Evolutionary conservation across 2,888 invertebrate species (phyloP).

Genomic region (Diplolepis rosae): DNA sequence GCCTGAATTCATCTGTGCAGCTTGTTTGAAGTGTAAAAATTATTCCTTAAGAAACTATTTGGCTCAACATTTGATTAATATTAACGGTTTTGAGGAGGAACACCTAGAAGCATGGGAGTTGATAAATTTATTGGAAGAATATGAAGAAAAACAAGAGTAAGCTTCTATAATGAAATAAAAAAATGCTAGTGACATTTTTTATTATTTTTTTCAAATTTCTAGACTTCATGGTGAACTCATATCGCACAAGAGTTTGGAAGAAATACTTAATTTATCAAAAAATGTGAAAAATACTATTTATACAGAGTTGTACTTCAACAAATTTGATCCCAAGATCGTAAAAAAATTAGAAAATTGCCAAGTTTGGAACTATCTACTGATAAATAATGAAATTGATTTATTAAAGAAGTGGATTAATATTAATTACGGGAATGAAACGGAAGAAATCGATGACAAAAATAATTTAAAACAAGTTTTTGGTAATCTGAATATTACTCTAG

Average conservation of each 20-base stretch:
- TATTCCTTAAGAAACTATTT: slow-evolving; percentile 80
- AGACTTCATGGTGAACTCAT: slow-evolving; percentile 60
- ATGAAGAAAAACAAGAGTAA: slow-evolving; percentile 60
- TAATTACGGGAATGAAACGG: slow-evolving; percentile 65
- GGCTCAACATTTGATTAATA: slow-evolving; percentile 79
- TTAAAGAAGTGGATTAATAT: slow-evolving; percentile 79
- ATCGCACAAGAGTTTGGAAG: slow-evolving; percentile 68
- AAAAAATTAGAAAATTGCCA: slow-evolving; percentile 64
- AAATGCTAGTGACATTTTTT: not conserved
- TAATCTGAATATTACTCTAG: slow-evolving; percentile 76
- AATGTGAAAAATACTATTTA: slow-evolving; percentile 59
- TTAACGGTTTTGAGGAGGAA: slow-evolving; percentile 67
- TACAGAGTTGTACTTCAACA: slow-evolving; percentile 70
- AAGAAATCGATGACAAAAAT: slow-evolving; percentile 52
- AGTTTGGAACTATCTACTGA: slow-evolving; percentile 79
- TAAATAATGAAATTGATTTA: slow-evolving; percentile 77
- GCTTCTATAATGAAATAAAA: slow-evolving; percentile 37
- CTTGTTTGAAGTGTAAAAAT: slow-evolving; percentile 78
- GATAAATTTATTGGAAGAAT: slow-evolving; percentile 65
- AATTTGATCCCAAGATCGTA: slow-evolving; percentile 61
- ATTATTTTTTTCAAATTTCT: slow-evolving; percentile 30
- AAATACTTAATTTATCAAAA: slow-evolving; percentile 61
- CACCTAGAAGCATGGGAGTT: slow-evolving; percentile 73
- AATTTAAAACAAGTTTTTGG: slow-evolving; percentile 76
- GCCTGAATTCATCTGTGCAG: slow-evolving; percentile 76